Evolutionary conservation across 2,888 invertebrate species (phyloP).

Genomic region (Cantharis nigra): DNA sequence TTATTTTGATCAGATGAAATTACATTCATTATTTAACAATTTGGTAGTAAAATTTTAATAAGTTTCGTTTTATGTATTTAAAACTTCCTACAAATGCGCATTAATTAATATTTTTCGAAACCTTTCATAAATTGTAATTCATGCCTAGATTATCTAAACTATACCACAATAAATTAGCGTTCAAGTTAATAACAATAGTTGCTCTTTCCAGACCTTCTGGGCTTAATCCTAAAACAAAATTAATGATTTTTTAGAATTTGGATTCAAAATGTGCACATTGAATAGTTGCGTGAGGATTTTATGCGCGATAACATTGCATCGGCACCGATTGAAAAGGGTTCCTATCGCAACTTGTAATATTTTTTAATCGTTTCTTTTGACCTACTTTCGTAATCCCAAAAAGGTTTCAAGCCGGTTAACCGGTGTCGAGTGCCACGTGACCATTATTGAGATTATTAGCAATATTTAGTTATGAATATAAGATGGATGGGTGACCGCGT

Average conservation of each 20-base stretch:
- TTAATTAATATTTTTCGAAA: background rate
- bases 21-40: background rate
- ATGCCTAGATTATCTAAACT: background rate
- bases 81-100: background rate
- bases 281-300: background rate
- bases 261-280: background rate
- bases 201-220: background rate
- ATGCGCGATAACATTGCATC: background rate
- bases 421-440: too few relatives aligned
- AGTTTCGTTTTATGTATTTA: background rate
- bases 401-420: too few relatives aligned
- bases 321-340: background rate
- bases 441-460: too few relatives aligned
- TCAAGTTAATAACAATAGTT: background rate
- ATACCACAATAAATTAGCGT: background rate
- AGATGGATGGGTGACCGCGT: too few relatives aligned
- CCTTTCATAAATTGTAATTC: background rate
- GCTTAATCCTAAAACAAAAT: background rate
- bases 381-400: background rate
- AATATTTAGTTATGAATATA: too few relatives aligned
- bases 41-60: background rate
- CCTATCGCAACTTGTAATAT: background rate
- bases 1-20: background rate
- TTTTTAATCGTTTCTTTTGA: background rate
- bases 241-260: background rate